phyloP scores from a whole-genome alignment of 2,113 vertebrate species.

The Rhynchopsitta pachyrhyncha region DNA sequence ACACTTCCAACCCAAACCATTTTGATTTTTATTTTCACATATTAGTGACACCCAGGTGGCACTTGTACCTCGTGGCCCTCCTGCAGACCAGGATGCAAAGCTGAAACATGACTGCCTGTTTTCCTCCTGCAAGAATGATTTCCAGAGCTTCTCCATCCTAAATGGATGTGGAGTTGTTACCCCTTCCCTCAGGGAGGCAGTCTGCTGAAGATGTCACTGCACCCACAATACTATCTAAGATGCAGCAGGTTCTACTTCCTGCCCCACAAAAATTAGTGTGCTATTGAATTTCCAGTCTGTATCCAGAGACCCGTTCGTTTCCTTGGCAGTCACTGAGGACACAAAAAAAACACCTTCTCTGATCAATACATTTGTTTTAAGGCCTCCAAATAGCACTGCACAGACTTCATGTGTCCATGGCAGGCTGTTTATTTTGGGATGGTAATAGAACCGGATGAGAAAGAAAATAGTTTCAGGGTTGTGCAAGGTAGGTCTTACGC shows the following conservation, averaged over 20 bases:
- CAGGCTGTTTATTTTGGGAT: not conserved
- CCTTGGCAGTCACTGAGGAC: not conserved
- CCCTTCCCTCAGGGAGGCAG: not conserved
- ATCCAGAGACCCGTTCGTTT: not conserved
- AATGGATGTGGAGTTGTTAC: not conserved
- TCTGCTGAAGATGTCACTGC: not conserved
- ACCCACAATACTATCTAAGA: not conserved
- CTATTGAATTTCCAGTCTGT: not conserved
- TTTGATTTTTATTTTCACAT: not conserved
- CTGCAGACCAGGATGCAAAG: not conserved
- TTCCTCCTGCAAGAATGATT: not conserved
- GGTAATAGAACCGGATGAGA: not conserved
- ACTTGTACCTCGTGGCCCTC: not conserved
- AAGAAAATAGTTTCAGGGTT: not conserved
- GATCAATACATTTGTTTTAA: not conserved
- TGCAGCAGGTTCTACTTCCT: not conserved
- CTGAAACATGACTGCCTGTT: fast-evolving
- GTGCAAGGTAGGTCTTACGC: not conserved
- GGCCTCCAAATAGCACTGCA: not conserved
- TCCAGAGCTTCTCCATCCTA: not conserved
- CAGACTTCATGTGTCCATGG: not conserved
- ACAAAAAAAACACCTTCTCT: not conserved
- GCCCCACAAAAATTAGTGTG: not conserved
- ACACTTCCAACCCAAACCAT: not conserved
- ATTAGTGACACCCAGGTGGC: not conserved